phyloP scores from a whole-genome alignment of 1,140 invertebrate species.

The Phymastichus coffea region DNA sequence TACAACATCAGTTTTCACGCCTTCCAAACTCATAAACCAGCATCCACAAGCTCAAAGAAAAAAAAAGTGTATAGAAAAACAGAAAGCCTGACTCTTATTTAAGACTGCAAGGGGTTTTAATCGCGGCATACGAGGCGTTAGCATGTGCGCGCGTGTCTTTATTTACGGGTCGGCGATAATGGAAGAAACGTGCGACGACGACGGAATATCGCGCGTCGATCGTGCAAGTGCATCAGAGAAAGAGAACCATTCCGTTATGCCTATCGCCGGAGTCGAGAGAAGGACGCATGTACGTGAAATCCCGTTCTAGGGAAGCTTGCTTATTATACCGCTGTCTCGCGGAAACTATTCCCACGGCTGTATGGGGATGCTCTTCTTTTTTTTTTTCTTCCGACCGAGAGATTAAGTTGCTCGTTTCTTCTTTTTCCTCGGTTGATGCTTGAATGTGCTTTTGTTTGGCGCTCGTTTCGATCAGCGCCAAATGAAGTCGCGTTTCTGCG shows the following conservation, averaged over 20 bases:
- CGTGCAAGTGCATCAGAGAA: slow-evolving; percentile 29
- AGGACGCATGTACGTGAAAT: slow-evolving; percentile 4
- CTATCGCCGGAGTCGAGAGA: background rate
- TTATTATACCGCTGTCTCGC: slow-evolving; percentile 11
- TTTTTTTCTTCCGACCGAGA: too few species aligned
- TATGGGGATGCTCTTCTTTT: too few species aligned
- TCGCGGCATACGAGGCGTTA: background rate
- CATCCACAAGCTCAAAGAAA: too few species aligned
- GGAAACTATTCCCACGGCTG: slow-evolving; percentile 22
- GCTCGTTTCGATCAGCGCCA: too few species aligned
- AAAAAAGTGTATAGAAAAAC: too few species aligned
- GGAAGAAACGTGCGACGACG: slow-evolving; percentile 45
- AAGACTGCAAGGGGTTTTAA: slow-evolving; percentile 31
- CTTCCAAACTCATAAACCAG: too few species aligned
- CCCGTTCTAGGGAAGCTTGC: slow-evolving; percentile 22
- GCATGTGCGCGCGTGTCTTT: slow-evolving; percentile 26
- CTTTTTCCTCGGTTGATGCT: too few species aligned
- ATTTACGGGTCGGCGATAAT: slow-evolving; percentile 44
- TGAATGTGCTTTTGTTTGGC: too few species aligned
- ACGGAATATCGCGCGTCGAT: slow-evolving; percentile 40
- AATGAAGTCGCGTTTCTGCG: too few species aligned
- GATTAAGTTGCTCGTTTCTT: too few species aligned
- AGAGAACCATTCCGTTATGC: slow-evolving; percentile 5
- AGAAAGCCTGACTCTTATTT: too few species aligned
- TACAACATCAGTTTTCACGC: too few species aligned